Conservation (phyloP, 1,140 invertebrate species). For the Sycobia sp. region DNA sequence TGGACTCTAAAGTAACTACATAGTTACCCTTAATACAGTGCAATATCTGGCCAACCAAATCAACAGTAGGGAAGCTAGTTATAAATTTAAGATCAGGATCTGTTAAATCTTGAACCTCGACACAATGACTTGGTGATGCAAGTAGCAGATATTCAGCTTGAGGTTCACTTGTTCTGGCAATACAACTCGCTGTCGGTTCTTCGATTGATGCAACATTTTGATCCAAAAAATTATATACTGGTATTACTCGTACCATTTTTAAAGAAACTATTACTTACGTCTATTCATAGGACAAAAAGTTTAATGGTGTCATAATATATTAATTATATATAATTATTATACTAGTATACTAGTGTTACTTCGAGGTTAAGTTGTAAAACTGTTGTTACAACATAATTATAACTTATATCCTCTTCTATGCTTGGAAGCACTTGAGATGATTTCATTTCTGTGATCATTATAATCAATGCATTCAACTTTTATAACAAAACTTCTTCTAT, state of each 20-base stretch:
- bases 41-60: constrained; percentile 65
- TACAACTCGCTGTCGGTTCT: constrained; percentile 65
- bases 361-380: no score
- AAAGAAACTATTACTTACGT: background rate
- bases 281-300: background rate
- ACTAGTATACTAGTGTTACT: no score
- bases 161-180: constrained; percentile 18
- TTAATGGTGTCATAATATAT: no score
- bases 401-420: no score
- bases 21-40: constrained; percentile 69
- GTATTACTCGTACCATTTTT: constrained; percentile 72
- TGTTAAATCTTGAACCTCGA: constrained; percentile 68
- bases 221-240: constrained; percentile 71
- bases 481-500: no score
- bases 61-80: constrained; percentile 69
- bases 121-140: constrained; percentile 66
- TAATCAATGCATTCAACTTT: no score
- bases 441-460: no score
- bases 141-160: constrained; percentile 63
- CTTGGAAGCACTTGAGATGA: no score
- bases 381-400: no score
- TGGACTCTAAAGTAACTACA: constrained; percentile 68
- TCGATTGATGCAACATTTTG: constrained; percentile 71
- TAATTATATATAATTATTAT: background rate
- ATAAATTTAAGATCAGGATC: constrained; percentile 58